A percentile compares a stretch with the other conserved stretches of the same genome.
Conservation (phyloP, 2,113 vertebrate species). For the Anoura caudifer region DNA sequence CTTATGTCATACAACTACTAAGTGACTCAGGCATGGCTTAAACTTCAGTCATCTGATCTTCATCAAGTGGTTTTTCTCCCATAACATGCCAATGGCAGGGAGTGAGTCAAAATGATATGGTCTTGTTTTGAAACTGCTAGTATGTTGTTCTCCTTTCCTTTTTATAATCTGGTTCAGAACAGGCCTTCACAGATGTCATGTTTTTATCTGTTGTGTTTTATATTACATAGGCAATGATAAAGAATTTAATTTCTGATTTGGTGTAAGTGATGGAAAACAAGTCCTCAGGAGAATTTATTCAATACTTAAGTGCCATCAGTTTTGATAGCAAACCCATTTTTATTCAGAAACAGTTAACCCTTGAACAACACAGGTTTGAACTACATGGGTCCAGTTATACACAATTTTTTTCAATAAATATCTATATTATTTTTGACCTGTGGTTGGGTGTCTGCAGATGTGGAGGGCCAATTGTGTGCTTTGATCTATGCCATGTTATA, state of each 20-base stretch:
- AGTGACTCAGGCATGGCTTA: background rate
- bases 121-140: background rate
- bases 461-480: background rate
- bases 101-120: background rate
- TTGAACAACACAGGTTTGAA: background rate
- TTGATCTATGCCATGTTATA: background rate
- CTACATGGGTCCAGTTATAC: background rate
- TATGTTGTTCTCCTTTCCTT: background rate
- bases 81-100: background rate
- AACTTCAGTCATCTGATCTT: background rate
- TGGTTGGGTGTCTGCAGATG: background rate
- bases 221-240: background rate
- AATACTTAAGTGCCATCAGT: background rate
- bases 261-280: background rate
- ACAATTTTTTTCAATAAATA: background rate
- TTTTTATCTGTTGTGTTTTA: background rate
- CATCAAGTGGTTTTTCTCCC: background rate
- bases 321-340: slow-evolving; percentile 13
- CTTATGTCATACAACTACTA: background rate
- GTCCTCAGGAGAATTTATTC: background rate
- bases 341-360: background rate
- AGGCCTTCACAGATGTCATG: background rate
- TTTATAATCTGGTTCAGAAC: background rate
- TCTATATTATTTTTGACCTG: background rate
- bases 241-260: slow-evolving; percentile 9